These are phyloP conservation scores for Trachelus iudaicus DNA, from an alignment of 2,888 invertebrate species.

Conservation along the genomic window DNA sequence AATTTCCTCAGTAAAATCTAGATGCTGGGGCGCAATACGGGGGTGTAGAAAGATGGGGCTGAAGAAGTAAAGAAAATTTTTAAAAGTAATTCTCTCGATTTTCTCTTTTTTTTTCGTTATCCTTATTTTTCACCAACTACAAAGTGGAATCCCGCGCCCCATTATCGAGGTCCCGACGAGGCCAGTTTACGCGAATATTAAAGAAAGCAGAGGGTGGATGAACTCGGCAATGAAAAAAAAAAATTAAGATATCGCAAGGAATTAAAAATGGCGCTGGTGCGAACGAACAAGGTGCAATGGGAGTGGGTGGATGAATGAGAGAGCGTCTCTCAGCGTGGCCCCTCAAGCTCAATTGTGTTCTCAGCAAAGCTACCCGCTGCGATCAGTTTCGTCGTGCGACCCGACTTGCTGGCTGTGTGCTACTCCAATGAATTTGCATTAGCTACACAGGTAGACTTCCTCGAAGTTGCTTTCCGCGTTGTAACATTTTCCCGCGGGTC, in stretches of 20 bases:
- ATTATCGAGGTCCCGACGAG: neutral
- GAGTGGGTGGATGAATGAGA: neutral
- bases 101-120: neutral
- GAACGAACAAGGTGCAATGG: neutral
- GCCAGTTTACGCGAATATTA: neutral
- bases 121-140: neutral
- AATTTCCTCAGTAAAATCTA: slow-evolving; percentile 28
- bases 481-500: slow-evolving; percentile 52
- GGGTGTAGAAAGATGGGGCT: neutral
- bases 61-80: neutral
- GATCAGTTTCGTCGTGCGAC: slow-evolving; percentile 50
- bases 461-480: slow-evolving; percentile 48
- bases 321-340: slow-evolving; percentile 28
- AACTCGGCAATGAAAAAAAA: neutral
- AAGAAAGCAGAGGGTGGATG: neutral
- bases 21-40: neutral
- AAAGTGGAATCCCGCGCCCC: neutral
- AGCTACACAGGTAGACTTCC: slow-evolving; percentile 39
- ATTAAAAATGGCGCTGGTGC: neutral
- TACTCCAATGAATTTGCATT: slow-evolving; percentile 56
- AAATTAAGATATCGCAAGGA: neutral
- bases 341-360: slow-evolving; percentile 46
- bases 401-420: slow-evolving; percentile 24
- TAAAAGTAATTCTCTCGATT: neutral
- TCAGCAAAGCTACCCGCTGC: slow-evolving; percentile 41